Percentiles rank a stretch among this genome's conserved stretches.
Conservation (phyloP, 1,140 invertebrate genomes). For the Chrysomallon squamiferum region DNA sequence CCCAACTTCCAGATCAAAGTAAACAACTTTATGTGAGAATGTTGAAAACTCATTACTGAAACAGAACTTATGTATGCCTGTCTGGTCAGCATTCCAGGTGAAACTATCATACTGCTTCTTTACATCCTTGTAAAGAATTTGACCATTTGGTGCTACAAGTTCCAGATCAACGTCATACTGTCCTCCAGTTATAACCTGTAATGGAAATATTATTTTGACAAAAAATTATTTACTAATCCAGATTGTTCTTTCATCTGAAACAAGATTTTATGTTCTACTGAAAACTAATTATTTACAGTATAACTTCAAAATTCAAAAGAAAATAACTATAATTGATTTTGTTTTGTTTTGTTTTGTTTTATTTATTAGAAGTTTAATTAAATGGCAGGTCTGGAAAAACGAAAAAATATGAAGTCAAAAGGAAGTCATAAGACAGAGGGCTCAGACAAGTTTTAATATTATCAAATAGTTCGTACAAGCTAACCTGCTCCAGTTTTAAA, state of each 20-base stretch:
- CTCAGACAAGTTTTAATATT: too few species aligned
- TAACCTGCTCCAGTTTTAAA: too few species aligned
- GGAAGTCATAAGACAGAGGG: too few species aligned
- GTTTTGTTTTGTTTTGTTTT: too few species aligned
- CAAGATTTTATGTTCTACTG: neutral
- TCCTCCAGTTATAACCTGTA: slow-evolving; percentile 97
- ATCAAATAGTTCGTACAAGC: too few species aligned
- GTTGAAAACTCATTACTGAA: slow-evolving; percentile 99
- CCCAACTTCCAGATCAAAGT: slow-evolving; percentile 97
- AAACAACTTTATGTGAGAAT: slow-evolving; percentile 99
- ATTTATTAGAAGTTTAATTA: too few species aligned
- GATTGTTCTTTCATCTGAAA: neutral
- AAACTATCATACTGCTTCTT: slow-evolving; percentile 95
- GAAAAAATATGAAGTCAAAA: too few species aligned
- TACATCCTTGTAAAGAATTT: slow-evolving; percentile 85
- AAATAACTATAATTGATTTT: neutral
- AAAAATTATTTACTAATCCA: neutral
- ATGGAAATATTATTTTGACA: neutral
- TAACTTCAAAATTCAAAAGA: neutral
- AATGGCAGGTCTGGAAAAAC: too few species aligned
- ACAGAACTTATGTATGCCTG: slow-evolving; percentile 85
- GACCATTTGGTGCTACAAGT: slow-evolving; percentile 85
- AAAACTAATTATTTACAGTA: neutral
- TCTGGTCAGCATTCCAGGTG: slow-evolving; percentile 78
- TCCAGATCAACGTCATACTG: slow-evolving; percentile 98